phyloP scores from a whole-genome alignment of 2,797 vertebrate genomes.

The Dendrocincla tyrannina region DNA sequence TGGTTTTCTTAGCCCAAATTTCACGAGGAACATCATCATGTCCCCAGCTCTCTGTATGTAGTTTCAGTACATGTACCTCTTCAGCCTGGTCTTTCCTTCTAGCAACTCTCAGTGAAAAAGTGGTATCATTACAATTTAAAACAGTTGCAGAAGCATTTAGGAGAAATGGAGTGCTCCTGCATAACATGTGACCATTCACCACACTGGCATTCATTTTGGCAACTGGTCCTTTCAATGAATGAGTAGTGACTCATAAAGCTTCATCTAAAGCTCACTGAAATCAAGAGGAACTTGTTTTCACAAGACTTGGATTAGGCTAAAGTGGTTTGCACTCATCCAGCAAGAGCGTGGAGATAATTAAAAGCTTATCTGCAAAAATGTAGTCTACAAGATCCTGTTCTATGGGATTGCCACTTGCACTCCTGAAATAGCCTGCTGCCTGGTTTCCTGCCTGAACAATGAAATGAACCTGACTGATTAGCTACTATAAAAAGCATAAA shows the following conservation, averaged over 20 bases:
- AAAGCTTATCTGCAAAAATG: background rate
- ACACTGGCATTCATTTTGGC: background rate
- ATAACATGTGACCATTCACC: background rate
- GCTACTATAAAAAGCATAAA: background rate
- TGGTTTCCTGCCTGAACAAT: background rate
- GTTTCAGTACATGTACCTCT: fast-evolving
- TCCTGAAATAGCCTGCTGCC: background rate
- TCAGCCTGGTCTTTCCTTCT: background rate
- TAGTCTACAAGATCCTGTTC: background rate
- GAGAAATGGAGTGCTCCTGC: background rate
- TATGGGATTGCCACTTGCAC: background rate
- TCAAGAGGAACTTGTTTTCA: background rate
- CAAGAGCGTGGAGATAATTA: fast-evolving
- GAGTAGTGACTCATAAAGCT: background rate
- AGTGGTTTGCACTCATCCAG: background rate
- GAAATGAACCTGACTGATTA: slow-evolving; percentile 10
- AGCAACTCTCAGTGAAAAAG: background rate
- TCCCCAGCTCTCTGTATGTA: background rate
- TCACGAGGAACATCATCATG: background rate
- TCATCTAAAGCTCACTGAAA: background rate
- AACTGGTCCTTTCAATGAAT: background rate
- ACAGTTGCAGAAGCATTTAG: background rate
- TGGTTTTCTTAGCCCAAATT: background rate
- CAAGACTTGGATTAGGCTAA: background rate
- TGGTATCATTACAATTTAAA: background rate